Conservation (phyloP, 2,888 invertebrate genomes). For the Hetaerina titia region DNA sequence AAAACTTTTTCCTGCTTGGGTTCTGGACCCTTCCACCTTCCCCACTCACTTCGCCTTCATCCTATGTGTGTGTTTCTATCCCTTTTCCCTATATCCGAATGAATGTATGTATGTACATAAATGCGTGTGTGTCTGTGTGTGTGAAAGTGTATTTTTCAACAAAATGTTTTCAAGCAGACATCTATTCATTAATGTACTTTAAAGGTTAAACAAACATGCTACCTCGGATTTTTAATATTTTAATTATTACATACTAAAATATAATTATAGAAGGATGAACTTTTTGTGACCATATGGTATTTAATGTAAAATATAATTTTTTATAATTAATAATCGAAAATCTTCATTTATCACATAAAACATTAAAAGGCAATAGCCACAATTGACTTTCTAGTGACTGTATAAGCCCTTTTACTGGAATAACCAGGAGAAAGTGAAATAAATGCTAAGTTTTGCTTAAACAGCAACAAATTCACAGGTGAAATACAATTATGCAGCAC, state of each 20-base stretch:
- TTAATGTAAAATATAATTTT: slow-evolving; percentile 55
- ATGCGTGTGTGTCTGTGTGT: background rate
- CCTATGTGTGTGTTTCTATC: no score
- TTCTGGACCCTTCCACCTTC: no score
- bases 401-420: no score
- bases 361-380: background rate
- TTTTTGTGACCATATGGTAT: background rate
- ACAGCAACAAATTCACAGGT: no score
- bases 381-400: no score
- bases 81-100: no score
- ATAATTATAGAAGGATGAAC: background rate
- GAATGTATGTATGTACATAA: background rate
- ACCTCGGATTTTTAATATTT: slow-evolving; percentile 52
- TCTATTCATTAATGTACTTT: background rate
- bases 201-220: background rate
- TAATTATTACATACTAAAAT: background rate
- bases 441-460: no score
- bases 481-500: no score
- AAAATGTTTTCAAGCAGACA: background rate
- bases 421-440: no score
- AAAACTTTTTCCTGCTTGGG: no score
- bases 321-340: background rate
- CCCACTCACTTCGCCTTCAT: no score
- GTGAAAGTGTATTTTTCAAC: background rate
- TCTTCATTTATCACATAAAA: slow-evolving; percentile 8